Evolutionary conservation across 2,113 vertebrate genomes (phyloP).

Genomic region (Chionis minor): DNA sequence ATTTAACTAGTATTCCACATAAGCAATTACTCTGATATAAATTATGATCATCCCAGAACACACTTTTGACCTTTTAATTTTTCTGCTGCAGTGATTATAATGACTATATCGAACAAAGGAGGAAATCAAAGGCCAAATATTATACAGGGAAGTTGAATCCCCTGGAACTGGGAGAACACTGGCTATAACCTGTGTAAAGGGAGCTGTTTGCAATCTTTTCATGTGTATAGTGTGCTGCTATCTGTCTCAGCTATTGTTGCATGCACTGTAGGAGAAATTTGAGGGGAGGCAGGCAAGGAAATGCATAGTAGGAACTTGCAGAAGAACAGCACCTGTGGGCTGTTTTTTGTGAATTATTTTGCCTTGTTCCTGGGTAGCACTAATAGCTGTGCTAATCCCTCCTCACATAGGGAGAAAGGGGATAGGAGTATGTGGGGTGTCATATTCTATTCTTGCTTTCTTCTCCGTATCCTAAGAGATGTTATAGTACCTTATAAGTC

Average conservation of each 20-base stretch:
- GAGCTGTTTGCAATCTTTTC: background rate
- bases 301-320: background rate
- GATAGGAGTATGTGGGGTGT: background rate
- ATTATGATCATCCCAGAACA: background rate
- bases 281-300: background rate
- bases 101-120: background rate
- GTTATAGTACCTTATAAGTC: background rate
- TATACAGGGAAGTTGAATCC: background rate
- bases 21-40: background rate
- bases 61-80: slow-evolving; percentile 20
- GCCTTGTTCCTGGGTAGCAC: background rate
- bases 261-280: background rate
- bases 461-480: background rate
- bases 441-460: background rate
- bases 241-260: background rate
- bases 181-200: background rate
- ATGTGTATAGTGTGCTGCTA: background rate
- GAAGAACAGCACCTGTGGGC: background rate
- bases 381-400: background rate
- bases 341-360: background rate
- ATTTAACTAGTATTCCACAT: background rate
- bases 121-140: background rate
- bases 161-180: background rate
- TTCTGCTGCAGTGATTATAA: background rate
- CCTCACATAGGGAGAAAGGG: background rate